phyloP scores from a whole-genome alignment of 2,888 invertebrate genomes.

The Zaprionus obscuricornis region DNA sequence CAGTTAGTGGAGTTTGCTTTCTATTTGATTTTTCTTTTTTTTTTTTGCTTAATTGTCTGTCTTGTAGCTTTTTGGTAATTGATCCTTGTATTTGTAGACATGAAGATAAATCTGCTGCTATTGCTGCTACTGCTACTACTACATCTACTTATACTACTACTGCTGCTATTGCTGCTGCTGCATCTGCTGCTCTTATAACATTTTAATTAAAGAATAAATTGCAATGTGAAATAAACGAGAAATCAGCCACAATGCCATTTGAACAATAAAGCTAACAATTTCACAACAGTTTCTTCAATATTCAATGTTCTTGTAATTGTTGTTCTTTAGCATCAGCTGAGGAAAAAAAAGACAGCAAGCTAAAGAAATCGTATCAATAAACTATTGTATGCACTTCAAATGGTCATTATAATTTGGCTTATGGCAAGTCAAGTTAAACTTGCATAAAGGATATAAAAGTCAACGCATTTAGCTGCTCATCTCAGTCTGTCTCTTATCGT shows the following conservation, averaged over 20 bases:
- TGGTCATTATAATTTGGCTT: constrained; percentile 1
- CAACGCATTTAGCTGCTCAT: neutral
- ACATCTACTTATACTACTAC: no score
- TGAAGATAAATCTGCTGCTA: no score
- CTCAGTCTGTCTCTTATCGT: neutral
- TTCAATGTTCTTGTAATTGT: no score
- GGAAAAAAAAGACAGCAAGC: no score
- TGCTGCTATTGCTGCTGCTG: no score
- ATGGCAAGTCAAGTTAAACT: neutral
- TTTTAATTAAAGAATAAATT: constrained; percentile 44
- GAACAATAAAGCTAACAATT: constrained; percentile 29
- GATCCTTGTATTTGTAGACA: constrained; percentile 19
- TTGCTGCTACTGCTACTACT: no score
- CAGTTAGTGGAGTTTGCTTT: no score
- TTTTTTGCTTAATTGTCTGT: constrained; percentile 2
- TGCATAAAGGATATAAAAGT: neutral
- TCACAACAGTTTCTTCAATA: no score
- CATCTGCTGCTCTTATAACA: constrained; percentile 37
- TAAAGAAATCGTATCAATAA: constrained; percentile 12
- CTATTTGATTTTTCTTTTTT: no score
- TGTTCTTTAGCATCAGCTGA: no score
- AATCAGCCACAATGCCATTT: constrained; percentile 13
- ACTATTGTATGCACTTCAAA: constrained; percentile 11
- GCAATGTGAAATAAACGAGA: constrained; percentile 16
- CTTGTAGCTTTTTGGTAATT: constrained; percentile 16